Base-by-base conservation (phyloP, 2,888 invertebrate genomes). In the Drosophila maculinotata region DNA sequence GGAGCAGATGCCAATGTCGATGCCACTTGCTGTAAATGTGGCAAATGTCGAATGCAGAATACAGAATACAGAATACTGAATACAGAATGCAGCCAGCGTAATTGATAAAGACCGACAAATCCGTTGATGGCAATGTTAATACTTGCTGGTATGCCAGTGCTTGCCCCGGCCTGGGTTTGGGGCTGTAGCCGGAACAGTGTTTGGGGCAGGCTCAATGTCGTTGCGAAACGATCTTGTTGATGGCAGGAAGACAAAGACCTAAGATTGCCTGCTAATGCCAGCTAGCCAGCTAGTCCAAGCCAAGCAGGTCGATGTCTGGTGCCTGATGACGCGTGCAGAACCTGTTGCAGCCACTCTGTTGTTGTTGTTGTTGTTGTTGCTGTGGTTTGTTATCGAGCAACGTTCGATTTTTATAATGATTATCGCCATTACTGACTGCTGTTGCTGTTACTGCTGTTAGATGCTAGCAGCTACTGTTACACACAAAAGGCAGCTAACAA, bases 71-170 rank as follows among this genome's bases (percentile, higher is more conserved):
- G 58, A 58, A 56, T 25, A 9, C 68, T 20, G 63, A 58, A 56
- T 49, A 35, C 20, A 36, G 48, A 51, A 71, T 71, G 58, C 58
- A 48, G 69, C 56, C 20, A 83, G 88, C 88, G 87, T 80, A 83
- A 83, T 88, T 88, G 82, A 83, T 88, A 83, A 86, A 88, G 74
- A 88, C 87, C 87, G 88, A 88, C 88, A 82, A 88, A 82, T 87
- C 88, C 83, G 80, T 70, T 86, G 81, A 82, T 87, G 86, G 81
- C 79, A 51, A 85, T 81, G 86, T 79, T 87, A 81, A 81, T 81
- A 69, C 78, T 54, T 41, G 44, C 47, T 45, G 63, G 75, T 62
- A 74, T 75, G 86, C 20, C 42, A 12, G 30, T 10, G 53, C 57
- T 45, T 56, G 28, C 35, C 52, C 53, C 30, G 25, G 45, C 12